phyloP scores from a whole-genome alignment of 2,113 vertebrate genomes.

The Rhegmatorhina hoffmannsi region DNA sequence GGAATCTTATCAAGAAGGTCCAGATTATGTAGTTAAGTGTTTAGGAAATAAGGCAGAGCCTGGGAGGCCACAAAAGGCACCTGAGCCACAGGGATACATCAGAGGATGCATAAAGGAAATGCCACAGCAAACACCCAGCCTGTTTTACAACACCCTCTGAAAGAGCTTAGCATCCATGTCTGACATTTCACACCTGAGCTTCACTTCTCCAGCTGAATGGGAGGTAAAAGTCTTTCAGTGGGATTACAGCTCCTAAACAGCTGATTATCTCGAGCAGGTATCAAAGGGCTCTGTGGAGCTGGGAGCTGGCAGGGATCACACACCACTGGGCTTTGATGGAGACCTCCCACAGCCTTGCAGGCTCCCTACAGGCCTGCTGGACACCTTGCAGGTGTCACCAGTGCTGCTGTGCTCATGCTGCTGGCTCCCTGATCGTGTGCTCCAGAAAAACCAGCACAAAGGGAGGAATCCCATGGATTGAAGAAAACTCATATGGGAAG shows the following conservation, averaged over 20 bases:
- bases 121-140: not conserved
- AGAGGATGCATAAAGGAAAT: not conserved
- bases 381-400: not conserved
- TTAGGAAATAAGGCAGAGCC: not conserved
- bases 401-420: rapidly evolving
- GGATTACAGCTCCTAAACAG: not conserved
- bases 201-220: not conserved
- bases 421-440: not conserved
- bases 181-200: conserved; percentile 44
- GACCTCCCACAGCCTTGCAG: not conserved
- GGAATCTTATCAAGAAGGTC: not conserved
- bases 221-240: not conserved
- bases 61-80: not conserved
- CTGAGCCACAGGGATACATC: not conserved
- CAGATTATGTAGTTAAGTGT: not conserved
- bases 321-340: not conserved
- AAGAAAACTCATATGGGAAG: not conserved
- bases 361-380: not conserved
- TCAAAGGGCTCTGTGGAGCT: not conserved
- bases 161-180: not conserved
- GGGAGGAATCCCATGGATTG: not conserved
- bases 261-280: not conserved
- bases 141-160: not conserved
- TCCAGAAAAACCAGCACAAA: not conserved
- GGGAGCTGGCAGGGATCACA: not conserved